phyloP scores from a whole-genome alignment of 2,797 vertebrate species.

The Odontamblyopus lacepedii region DNA sequence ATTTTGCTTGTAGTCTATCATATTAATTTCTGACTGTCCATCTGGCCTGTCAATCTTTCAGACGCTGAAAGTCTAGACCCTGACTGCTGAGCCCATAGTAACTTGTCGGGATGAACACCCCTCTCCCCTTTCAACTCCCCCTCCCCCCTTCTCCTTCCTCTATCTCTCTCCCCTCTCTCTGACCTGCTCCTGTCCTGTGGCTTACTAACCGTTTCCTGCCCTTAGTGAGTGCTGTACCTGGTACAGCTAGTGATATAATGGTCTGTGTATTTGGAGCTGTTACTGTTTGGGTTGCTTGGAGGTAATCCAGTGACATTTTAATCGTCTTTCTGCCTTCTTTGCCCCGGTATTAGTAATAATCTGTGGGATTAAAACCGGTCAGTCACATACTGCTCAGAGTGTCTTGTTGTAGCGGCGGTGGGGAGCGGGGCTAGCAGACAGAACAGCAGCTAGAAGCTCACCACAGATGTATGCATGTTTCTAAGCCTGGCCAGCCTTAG shows the following conservation, averaged over 20 bases:
- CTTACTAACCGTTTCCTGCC: conserved; percentile 32
- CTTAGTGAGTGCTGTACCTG: conserved; percentile 60
- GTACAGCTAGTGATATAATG: conserved; percentile 65
- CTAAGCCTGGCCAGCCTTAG: not conserved
- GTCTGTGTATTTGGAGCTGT: conserved; percentile 59
- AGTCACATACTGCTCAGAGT: conserved; percentile 60
- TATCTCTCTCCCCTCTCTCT: conserved; percentile 1
- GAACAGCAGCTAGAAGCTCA: conserved; percentile 24
- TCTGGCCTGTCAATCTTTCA: conserved; percentile 58
- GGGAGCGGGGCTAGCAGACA: conserved; percentile 25
- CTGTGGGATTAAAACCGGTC: conserved; percentile 72
- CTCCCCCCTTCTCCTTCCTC: conserved; percentile 14
- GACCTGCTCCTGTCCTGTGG: conserved; percentile 29
- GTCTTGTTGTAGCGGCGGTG: conserved; percentile 48
- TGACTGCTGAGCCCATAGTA: conserved; percentile 24
- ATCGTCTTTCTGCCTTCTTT: conserved; percentile 75
- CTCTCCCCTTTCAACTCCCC: not conserved
- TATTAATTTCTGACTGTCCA: conserved; percentile 41
- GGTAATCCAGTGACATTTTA: conserved; percentile 78
- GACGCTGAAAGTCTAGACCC: conserved; percentile 53
- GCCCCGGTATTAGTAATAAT: conserved; percentile 71
- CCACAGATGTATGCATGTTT: conserved; percentile 23
- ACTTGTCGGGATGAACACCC: conserved; percentile 9
- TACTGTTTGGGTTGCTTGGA: conserved; percentile 71
- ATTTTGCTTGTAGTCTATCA: not conserved